These are phyloP conservation scores for Geothlypis trichas DNA, from an alignment of 2,113 vertebrate species.

Conservation along the genomic window DNA sequence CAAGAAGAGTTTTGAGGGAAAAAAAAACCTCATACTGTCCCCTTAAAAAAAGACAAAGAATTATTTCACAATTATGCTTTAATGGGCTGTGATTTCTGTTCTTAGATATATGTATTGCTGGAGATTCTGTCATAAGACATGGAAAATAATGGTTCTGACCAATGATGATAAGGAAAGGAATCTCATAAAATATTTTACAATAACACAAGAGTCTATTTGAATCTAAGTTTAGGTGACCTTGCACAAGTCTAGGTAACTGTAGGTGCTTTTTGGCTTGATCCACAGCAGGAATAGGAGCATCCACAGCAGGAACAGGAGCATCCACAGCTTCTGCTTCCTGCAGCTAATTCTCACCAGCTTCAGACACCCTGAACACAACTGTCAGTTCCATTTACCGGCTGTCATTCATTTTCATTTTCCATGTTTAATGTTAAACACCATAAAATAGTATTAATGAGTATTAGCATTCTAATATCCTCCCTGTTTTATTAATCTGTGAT, in stretches of 20 bases:
- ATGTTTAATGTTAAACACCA: constrained; percentile 66
- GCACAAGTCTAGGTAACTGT: not conserved
- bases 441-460: constrained; percentile 65
- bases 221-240: not conserved
- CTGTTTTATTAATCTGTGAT: constrained; percentile 47
- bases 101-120: not conserved
- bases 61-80: not conserved
- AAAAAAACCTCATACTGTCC: not conserved
- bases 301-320: not conserved
- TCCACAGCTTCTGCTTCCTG: constrained; percentile 5
- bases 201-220: not conserved
- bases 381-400: constrained; percentile 65
- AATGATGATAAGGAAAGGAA: not conserved
- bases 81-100: not conserved
- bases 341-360: not conserved
- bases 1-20: not conserved
- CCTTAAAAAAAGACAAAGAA: not conserved
- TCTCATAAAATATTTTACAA: not conserved
- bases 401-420: constrained; percentile 62
- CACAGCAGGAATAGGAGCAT: not conserved
- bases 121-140: not conserved
- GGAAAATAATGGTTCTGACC: not conserved
- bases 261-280: not conserved
- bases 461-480: constrained; percentile 59
- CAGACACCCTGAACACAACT: constrained; percentile 11